Evolutionary conservation across 2,888 invertebrate species (phyloP).

Genomic region (Drosophila dives): DNA sequence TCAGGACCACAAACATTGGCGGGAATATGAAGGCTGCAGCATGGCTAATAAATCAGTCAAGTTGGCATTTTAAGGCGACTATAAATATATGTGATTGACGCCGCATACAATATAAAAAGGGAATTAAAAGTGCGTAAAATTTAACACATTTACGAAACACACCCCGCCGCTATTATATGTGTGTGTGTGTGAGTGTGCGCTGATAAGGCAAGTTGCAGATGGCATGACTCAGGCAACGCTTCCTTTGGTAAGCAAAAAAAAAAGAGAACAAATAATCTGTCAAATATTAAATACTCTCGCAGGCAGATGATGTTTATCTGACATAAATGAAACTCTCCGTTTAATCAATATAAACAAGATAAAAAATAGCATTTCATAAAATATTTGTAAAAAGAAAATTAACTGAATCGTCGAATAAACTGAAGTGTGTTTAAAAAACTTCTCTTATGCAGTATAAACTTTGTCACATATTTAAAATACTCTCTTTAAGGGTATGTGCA

Average conservation of each 20-base stretch:
- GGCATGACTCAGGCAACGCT: slow-evolving; percentile 18
- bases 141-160: slow-evolving; percentile 49
- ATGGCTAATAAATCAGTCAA: slow-evolving; percentile 63
- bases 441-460: not conserved
- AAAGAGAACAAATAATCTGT: fast-evolving
- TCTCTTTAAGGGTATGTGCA: not conserved
- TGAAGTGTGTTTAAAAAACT: not conserved
- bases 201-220: slow-evolving; percentile 52
- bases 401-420: not conserved
- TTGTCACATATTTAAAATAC: not conserved
- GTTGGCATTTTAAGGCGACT: slow-evolving; percentile 47
- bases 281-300: slow-evolving; percentile 8
- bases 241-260: slow-evolving; percentile 12
- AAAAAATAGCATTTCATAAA: not conserved
- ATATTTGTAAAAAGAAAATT: not conserved
- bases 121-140: slow-evolving; percentile 70
- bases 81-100: slow-evolving; percentile 71
- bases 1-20: slow-evolving; percentile 50
- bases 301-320: not conserved
- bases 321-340: too few species aligned
- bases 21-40: slow-evolving; percentile 19
- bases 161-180: slow-evolving; percentile 17
- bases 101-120: slow-evolving; percentile 58
- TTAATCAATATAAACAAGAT: not conserved
- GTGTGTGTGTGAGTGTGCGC: slow-evolving; percentile 13